Evolutionary conservation across 2,797 vertebrate genomes (phyloP).

Genomic region (Eulemur coronatus): DNA sequence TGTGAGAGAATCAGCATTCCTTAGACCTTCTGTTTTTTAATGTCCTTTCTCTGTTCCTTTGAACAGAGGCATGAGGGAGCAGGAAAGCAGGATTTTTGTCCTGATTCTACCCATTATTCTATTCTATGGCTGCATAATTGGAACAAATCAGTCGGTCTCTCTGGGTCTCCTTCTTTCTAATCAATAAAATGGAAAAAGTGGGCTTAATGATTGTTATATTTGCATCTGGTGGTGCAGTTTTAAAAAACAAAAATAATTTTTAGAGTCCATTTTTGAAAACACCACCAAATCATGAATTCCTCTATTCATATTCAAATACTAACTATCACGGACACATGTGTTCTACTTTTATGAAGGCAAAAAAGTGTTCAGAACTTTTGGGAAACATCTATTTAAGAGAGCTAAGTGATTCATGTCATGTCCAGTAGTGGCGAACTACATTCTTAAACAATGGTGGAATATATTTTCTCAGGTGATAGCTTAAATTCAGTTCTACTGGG

Average conservation of each 20-base stretch:
- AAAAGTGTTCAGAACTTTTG: conserved; percentile 37
- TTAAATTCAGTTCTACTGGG: conserved; percentile 66
- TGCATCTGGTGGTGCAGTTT: not conserved
- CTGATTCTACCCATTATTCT: not conserved
- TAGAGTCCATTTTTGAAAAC: conserved; percentile 38
- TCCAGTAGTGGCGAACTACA: conserved; percentile 37
- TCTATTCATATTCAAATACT: conserved; percentile 40
- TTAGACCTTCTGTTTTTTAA: not conserved
- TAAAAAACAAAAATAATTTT: conserved; percentile 35
- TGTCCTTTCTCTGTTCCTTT: not conserved
- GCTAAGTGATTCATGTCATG: conserved; percentile 12
- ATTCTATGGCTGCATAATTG: not conserved
- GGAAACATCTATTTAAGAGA: conserved; percentile 40
- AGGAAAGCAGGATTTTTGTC: not conserved
- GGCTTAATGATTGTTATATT: conserved; percentile 13
- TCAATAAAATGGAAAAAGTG: conserved; percentile 12
- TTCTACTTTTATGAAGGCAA: conserved; percentile 46
- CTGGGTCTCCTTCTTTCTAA: not conserved
- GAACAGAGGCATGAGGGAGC: not conserved
- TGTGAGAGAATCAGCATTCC: not conserved
- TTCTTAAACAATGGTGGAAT: conserved; percentile 64
- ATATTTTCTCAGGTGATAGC: conserved; percentile 69
- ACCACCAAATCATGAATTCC: conserved; percentile 32
- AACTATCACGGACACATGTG: not conserved
- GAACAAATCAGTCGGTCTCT: not conserved